Base-by-base conservation (phyloP, 1,140 invertebrate species). In the Hydropsyche tenuis region DNA sequence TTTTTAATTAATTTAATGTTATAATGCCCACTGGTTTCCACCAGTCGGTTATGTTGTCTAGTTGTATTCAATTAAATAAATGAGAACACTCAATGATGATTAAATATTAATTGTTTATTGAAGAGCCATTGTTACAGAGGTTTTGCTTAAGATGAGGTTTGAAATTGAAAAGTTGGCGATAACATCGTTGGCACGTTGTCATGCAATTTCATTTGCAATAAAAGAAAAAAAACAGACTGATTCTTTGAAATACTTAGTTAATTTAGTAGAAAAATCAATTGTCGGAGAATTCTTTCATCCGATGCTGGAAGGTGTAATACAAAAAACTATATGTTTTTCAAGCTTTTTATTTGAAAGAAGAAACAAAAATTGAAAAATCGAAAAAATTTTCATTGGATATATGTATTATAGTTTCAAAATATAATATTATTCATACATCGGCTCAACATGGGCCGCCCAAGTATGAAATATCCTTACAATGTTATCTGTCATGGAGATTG, bases 401-500 rank as follows among this genome's bases (percentile, higher is more conserved):
- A n/a, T n/a, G n/a, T n/a, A n/a, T n/a, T 18, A 30, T 16, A n/a
- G 30, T 43, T 14, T 14, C 42, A 18, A 45, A n/a, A n/a, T n/a
- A n/a, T n/a, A 43, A 16, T 43, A 1, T 18, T 11, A 43, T 42
- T 18, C 11, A 65, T 45, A 7, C 20, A 1, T 62, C 11, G 72
- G 53, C n/a, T n/a, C n/a, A n/a, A n/a, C n/a, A n/a, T n/a, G n/a
- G n/a, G n/a, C n/a, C n/a, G n/a, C 43, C 20, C 64, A 1, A 20
- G 23, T 7, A 20, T 60, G 6, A n/a, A 18, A 0, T 46, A 51
- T 9, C 73, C 73, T 3, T 75, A 75, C 22, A 71, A 75, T 30
- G 62, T 71, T 11, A 70, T 75, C 9, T 75, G 73, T 43, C 73
- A 75, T 25, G 69, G 68, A 16, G 73, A 75, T 43, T 71, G 63